These are phyloP conservation scores for Oncorhynchus clarkii DNA, from an alignment of 2,113 vertebrate species.

Conservation along the genomic window DNA sequence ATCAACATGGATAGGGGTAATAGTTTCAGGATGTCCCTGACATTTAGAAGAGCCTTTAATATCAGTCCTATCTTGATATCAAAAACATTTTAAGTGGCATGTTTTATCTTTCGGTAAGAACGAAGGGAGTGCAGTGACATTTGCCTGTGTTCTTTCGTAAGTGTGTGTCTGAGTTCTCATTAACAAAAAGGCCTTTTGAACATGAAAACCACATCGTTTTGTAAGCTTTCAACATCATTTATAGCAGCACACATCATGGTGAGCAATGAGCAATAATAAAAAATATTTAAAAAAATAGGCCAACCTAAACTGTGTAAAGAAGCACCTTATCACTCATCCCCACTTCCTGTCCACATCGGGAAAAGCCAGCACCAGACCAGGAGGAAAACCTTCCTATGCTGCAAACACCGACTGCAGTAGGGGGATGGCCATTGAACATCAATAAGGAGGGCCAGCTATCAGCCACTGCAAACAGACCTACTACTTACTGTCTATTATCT, in stretches of 20 bases:
- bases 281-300: no score
- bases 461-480: slow-evolving; percentile 57
- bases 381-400: slow-evolving; percentile 71
- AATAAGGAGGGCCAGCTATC: slow-evolving; percentile 39
- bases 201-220: not conserved
- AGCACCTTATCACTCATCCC: slow-evolving; percentile 57
- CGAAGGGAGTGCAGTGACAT: not conserved
- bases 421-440: slow-evolving; percentile 23
- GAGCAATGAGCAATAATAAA: not conserved
- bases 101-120: not conserved
- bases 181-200: not conserved
- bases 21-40: not conserved
- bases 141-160: no score
- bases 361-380: slow-evolving; percentile 52
- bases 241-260: not conserved
- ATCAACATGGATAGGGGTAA: not conserved
- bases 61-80: not conserved
- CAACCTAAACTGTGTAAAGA: slow-evolving; percentile 7
- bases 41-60: not conserved
- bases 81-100: no score
- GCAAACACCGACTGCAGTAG: slow-evolving; percentile 47
- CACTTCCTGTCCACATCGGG: slow-evolving; percentile 69
- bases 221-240: not conserved
- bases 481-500: no score
- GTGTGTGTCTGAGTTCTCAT: no score